These are phyloP conservation scores for Hemaris fuciformis DNA, from an alignment of 2,888 invertebrate genomes.

Conservation along the genomic window DNA sequence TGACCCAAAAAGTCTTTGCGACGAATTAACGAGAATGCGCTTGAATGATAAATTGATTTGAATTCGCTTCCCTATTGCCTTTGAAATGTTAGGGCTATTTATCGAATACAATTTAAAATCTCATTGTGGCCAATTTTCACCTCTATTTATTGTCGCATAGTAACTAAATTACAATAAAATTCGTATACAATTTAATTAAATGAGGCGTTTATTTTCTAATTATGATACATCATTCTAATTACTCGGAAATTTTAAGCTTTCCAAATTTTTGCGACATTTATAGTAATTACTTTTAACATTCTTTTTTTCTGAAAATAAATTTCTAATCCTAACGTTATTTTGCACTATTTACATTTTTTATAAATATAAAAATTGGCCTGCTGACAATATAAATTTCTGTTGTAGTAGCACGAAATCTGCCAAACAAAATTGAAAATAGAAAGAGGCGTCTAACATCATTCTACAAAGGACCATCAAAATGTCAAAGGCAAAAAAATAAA, in stretches of 20 bases:
- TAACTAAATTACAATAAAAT: not conserved
- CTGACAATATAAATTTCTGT: not conserved
- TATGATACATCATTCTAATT: too few species aligned
- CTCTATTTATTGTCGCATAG: not conserved
- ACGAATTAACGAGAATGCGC: conserved; percentile 72
- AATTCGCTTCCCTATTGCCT: conserved; percentile 48
- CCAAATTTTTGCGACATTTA: too few species aligned
- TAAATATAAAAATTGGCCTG: not conserved
- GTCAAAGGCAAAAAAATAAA: conserved; percentile 30
- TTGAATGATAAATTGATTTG: conserved; percentile 64
- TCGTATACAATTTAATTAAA: not conserved
- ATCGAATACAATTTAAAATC: not conserved
- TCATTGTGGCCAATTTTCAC: conserved; percentile 13
- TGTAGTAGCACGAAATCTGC: not conserved
- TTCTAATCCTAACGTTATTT: too few species aligned
- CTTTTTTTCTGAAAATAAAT: too few species aligned
- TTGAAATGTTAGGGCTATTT: conserved; percentile 13
- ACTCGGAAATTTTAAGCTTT: too few species aligned
- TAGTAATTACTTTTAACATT: too few species aligned
- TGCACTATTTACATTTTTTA: too few species aligned
- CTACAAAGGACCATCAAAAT: conserved; percentile 18
- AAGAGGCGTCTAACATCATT: not conserved
- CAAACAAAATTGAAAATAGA: not conserved
- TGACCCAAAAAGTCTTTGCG: conserved; percentile 57
- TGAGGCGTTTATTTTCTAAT: too few species aligned